Conservation (phyloP, 1,140 invertebrate genomes). For the Neodiprion virginianus region DNA sequence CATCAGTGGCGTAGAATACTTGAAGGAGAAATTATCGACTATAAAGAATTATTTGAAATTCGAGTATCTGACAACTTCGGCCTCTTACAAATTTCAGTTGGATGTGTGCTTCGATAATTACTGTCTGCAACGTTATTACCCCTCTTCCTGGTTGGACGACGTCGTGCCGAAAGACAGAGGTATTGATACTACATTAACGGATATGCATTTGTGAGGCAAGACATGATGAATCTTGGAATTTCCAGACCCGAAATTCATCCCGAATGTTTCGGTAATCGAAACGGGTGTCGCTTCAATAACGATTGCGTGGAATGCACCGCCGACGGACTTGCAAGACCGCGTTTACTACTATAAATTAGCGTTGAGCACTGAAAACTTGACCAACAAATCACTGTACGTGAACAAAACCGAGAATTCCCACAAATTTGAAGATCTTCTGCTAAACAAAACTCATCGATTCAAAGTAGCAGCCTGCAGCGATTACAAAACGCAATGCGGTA, state of each 20-base stretch:
- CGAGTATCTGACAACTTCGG: too few relatives aligned
- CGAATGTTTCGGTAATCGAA: not conserved
- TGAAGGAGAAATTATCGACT: too few relatives aligned
- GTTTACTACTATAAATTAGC: not conserved
- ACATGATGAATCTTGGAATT: not conserved
- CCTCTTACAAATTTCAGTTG: too few relatives aligned
- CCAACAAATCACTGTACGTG: not conserved
- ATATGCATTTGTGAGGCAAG: too few relatives aligned
- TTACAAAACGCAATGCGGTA: not conserved
- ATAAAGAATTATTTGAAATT: too few relatives aligned
- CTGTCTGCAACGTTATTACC: too few relatives aligned
- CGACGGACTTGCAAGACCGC: not conserved
- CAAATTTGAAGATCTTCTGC: not conserved
- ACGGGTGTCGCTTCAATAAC: not conserved
- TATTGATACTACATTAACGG: too few relatives aligned
- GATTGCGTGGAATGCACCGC: not conserved
- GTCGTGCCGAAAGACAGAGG: too few relatives aligned
- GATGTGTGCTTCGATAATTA: too few relatives aligned
- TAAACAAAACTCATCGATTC: not conserved
- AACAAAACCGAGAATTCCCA: not conserved
- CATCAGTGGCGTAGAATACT: too few relatives aligned
- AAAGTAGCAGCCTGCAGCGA: slow-evolving; percentile 4
- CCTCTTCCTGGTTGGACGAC: too few relatives aligned
- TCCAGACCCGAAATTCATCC: not conserved
- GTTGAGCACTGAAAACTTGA: not conserved